These are phyloP conservation scores for Chironomus riparius DNA, from an alignment of 2,888 invertebrate species.

Conservation along the genomic window DNA sequence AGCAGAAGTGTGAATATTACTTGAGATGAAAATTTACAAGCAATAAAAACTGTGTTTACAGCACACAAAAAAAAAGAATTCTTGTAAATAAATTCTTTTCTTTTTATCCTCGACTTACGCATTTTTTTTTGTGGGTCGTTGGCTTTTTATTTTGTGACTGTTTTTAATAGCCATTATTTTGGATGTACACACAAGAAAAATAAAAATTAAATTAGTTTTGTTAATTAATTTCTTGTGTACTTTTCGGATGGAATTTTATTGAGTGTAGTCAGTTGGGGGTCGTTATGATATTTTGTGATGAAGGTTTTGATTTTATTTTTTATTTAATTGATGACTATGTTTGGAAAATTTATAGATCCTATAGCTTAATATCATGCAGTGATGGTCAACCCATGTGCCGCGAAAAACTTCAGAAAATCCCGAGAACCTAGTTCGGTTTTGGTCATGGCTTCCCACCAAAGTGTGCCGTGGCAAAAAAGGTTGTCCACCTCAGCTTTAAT, in stretches of 20 bases:
- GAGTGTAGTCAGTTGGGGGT: no score
- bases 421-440: no score
- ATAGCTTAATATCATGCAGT: no score
- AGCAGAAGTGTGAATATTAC: background rate
- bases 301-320: background rate
- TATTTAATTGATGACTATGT: background rate
- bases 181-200: background rate
- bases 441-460: no score
- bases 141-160: background rate
- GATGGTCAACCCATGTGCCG: no score
- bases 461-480: no score
- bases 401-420: no score
- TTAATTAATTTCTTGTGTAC: background rate
- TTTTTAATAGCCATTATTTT: background rate
- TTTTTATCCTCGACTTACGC: background rate
- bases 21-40: conserved; percentile 9
- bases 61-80: background rate
- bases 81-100: background rate
- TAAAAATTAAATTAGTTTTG: background rate
- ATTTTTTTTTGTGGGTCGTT: background rate
- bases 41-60: conserved; percentile 9
- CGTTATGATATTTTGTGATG: no score
- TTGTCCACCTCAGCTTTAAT: no score
- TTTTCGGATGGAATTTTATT: no score
- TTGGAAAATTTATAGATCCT: no score